Evolutionary conservation across 2,888 invertebrate genomes (phyloP).

Genomic region (Stomorhina lunata): DNA sequence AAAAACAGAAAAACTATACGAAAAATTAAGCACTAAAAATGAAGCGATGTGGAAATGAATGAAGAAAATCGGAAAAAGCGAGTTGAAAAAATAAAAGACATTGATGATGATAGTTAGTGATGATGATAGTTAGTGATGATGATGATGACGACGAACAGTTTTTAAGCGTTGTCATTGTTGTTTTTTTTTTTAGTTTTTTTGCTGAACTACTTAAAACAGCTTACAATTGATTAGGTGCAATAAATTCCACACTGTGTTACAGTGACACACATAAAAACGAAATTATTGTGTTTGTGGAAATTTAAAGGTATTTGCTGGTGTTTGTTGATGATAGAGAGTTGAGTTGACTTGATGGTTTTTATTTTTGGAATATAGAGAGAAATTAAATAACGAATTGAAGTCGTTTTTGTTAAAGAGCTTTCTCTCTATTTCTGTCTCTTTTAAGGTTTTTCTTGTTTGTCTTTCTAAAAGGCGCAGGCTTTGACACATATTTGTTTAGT

Average conservation of each 20-base stretch:
- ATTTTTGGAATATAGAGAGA: too few species aligned
- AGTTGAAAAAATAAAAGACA: not conserved
- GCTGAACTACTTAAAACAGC: slow-evolving; percentile 39
- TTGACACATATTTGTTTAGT: slow-evolving; percentile 45
- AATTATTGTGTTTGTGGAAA: too few species aligned
- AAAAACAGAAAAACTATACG: slow-evolving; percentile 7
- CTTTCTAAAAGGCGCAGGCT: slow-evolving; percentile 4
- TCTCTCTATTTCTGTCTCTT: not conserved
- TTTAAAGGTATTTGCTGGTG: too few species aligned
- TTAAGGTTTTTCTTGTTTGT: not conserved
- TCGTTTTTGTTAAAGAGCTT: too few species aligned
- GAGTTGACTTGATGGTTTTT: too few species aligned
- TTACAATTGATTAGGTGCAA: slow-evolving; percentile 59
- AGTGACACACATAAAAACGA: slow-evolving; percentile 76
- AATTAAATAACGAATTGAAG: too few species aligned
- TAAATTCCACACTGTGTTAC: slow-evolving; percentile 77
- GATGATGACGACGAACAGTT: slow-evolving; percentile 13
- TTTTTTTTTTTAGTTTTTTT: slow-evolving; percentile 24
- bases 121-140: not conserved
- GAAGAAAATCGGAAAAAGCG: slow-evolving; percentile 14
- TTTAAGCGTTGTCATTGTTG: slow-evolving; percentile 39
- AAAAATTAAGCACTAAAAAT: slow-evolving; percentile 45
- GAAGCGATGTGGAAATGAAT: slow-evolving; percentile 34
- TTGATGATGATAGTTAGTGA: not conserved
- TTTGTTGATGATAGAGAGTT: too few species aligned